Conservation (phyloP, 2,113 vertebrate genomes). For the Forbesichthys papilliferus region DNA sequence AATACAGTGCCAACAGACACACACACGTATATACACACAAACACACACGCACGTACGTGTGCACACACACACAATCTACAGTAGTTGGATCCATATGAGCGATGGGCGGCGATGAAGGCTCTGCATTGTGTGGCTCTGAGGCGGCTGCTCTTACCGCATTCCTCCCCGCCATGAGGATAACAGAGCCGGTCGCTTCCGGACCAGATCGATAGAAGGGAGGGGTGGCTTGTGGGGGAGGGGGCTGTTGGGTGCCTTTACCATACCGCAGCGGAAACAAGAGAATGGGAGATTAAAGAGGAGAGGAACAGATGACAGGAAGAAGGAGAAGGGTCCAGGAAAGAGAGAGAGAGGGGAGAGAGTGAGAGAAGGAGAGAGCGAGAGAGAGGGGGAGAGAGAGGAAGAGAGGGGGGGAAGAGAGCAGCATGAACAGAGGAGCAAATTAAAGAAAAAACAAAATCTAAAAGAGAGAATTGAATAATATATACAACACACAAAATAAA, state of each 20-base stretch:
- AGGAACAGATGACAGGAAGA: background rate
- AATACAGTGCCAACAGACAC: background rate
- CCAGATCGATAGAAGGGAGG: slow-evolving; percentile 42
- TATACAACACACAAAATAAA: no score
- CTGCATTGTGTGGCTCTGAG: slow-evolving; percentile 5
- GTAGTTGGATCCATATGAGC: slow-evolving; percentile 35
- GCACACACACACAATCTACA: slow-evolving; percentile 12
- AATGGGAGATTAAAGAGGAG: slow-evolving; percentile 20
- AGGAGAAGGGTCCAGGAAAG: slow-evolving; percentile 5
- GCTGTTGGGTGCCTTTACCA: background rate
- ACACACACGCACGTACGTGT: slow-evolving; percentile 5
- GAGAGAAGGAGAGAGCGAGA: slow-evolving; percentile 29
- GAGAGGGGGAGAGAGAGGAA: slow-evolving; percentile 33
- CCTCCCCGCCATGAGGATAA: slow-evolving; percentile 31
- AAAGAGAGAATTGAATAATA: background rate
- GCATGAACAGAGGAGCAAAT: slow-evolving; percentile 47
- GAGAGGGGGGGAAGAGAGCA: slow-evolving; percentile 41
- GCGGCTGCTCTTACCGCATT: slow-evolving; percentile 18
- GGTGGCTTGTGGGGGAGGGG: background rate
- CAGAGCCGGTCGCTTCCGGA: slow-evolving; percentile 40
- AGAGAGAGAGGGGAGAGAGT: background rate
- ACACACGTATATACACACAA: slow-evolving; percentile 2
- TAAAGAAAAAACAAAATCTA: background rate
- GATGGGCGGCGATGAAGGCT: slow-evolving; percentile 10
- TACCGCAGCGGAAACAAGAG: slow-evolving; percentile 23